Conservation (phyloP, 2,797 vertebrate genomes). For the Spinus olivaceus region DNA sequence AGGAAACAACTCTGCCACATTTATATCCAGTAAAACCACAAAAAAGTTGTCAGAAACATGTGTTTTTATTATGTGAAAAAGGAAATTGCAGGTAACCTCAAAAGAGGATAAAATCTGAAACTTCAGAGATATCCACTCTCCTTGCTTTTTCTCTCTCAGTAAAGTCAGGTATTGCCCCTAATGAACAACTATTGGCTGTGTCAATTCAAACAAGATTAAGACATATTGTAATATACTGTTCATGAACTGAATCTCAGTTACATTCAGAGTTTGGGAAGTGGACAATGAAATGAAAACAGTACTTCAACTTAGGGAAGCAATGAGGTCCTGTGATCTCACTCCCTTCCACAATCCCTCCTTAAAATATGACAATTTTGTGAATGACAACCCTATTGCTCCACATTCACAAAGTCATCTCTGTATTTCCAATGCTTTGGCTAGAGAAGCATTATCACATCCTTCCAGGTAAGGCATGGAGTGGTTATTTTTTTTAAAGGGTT, state of each 20-base stretch:
- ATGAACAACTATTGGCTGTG: not conserved
- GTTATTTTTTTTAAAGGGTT: accelerated
- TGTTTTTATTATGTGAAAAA: not conserved
- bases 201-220: not conserved
- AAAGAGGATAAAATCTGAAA: not conserved
- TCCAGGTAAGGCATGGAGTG: not conserved
- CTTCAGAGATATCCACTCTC: not conserved
- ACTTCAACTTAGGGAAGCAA: not conserved
- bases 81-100: not conserved
- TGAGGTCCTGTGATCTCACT: not conserved
- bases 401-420: not conserved
- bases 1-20: not conserved
- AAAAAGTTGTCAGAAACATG: not conserved
- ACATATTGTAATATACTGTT: not conserved
- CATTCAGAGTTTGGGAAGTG: not conserved
- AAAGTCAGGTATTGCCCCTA: not conserved
- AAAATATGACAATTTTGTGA: not conserved
- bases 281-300: not conserved
- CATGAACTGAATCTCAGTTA: not conserved
- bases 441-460: not conserved
- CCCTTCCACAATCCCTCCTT: not conserved
- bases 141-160: not conserved
- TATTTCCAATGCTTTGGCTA: not conserved
- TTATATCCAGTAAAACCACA: not conserved
- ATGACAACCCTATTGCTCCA: not conserved